Evolutionary conservation across 2,888 invertebrate species (phyloP).

Genomic region (Syritta pipiens): DNA sequence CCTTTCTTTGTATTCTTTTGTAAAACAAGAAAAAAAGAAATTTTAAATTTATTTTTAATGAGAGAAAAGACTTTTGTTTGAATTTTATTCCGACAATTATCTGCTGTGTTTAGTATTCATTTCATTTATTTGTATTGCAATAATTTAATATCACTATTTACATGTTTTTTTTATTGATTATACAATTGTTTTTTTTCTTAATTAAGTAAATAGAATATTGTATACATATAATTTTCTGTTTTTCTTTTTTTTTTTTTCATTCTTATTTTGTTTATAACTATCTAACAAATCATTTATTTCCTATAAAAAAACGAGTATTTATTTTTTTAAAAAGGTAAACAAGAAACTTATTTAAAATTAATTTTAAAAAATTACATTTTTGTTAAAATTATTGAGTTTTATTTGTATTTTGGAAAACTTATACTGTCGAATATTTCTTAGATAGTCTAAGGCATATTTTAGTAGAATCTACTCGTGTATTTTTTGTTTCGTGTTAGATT

Average conservation of each 20-base stretch:
- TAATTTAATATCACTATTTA: constrained; percentile 65
- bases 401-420: constrained; percentile 59
- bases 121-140: constrained; percentile 8
- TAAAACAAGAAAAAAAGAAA: not conserved
- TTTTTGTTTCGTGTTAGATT: constrained; percentile 37
- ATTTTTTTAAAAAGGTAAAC: too few species aligned
- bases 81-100: constrained; percentile 32
- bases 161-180: constrained; percentile 44
- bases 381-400: constrained; percentile 2
- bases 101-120: not conserved
- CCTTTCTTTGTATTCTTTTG: not conserved
- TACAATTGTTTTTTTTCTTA: constrained; percentile 6
- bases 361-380: constrained; percentile 56
- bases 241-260: constrained; percentile 51
- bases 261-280: constrained; percentile 60
- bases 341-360: constrained; percentile 47
- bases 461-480: constrained; percentile 55
- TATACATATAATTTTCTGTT: constrained; percentile 50
- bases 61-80: not conserved
- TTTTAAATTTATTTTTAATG: not conserved
- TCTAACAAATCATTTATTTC: constrained; percentile 64
- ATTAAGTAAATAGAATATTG: constrained; percentile 35
- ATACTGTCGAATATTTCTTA: constrained; percentile 46
- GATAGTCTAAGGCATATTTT: constrained; percentile 70
- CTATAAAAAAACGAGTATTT: too few species aligned